phyloP scores from a whole-genome alignment of 2,888 invertebrate species.

The Xylota segnis region DNA sequence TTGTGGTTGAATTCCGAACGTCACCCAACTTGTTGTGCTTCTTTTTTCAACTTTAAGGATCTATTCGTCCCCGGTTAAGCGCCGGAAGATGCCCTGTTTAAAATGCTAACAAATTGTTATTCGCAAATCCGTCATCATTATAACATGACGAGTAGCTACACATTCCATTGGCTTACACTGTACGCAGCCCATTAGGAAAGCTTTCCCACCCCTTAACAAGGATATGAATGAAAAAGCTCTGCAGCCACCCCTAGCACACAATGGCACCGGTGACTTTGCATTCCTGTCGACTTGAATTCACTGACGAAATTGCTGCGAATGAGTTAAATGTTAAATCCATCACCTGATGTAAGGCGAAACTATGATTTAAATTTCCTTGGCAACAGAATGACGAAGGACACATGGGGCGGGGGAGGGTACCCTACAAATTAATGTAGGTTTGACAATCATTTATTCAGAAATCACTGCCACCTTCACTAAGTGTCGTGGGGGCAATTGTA shows the following conservation, averaged over 20 bases:
- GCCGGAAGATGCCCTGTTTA: no score
- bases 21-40: no score
- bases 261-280: conserved; percentile 24
- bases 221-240: conserved; percentile 51
- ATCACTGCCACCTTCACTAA: conserved; percentile 11
- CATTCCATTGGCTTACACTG: neutral
- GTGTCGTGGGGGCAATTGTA: neutral
- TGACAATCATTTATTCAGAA: conserved; percentile 34
- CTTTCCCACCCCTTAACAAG: neutral
- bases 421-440: neutral
- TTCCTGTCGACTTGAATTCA: neutral
- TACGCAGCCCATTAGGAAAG: neutral
- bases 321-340: neutral
- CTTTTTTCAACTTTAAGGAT: no score
- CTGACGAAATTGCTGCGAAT: neutral
- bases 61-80: no score
- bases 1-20: no score
- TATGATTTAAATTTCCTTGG: neutral
- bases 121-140: neutral
- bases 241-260: neutral
- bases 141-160: neutral
- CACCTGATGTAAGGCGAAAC: conserved; percentile 16
- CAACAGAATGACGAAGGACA: neutral
- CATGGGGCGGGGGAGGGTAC: neutral
- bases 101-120: no score